Evolutionary conservation across 2,113 vertebrate genomes (phyloP).

Genomic region (Sphaerodactylus townsendi): DNA sequence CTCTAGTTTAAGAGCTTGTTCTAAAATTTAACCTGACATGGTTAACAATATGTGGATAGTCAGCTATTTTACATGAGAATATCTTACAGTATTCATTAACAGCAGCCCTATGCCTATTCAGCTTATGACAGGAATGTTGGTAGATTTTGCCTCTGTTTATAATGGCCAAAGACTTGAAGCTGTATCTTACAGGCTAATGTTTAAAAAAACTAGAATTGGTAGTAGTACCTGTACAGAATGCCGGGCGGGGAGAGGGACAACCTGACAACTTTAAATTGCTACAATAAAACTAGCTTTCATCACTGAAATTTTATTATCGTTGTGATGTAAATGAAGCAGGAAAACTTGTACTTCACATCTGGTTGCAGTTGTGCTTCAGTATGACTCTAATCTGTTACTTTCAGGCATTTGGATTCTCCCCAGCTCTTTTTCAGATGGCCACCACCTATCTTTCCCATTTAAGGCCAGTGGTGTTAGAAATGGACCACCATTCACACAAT

Average conservation of each 20-base stretch:
- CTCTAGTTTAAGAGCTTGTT: slow-evolving; percentile 15
- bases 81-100: background rate
- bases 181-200: background rate
- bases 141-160: background rate
- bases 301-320: background rate
- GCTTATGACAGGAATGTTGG: background rate
- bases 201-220: background rate
- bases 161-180: background rate
- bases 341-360: background rate
- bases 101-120: background rate
- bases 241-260: background rate
- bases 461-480: no score
- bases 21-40: background rate
- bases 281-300: background rate
- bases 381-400: background rate
- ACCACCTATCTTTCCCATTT: no score
- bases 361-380: background rate
- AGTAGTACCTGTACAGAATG: background rate
- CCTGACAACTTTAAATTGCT: background rate
- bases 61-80: slow-evolving; percentile 30
- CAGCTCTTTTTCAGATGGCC: no score
- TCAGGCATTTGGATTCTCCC: no score
- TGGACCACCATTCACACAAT: no score
- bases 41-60: background rate
- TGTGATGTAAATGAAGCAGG: background rate